These are phyloP conservation scores for Xanthia togata DNA, from an alignment of 2,888 invertebrate species.

Conservation along the genomic window DNA sequence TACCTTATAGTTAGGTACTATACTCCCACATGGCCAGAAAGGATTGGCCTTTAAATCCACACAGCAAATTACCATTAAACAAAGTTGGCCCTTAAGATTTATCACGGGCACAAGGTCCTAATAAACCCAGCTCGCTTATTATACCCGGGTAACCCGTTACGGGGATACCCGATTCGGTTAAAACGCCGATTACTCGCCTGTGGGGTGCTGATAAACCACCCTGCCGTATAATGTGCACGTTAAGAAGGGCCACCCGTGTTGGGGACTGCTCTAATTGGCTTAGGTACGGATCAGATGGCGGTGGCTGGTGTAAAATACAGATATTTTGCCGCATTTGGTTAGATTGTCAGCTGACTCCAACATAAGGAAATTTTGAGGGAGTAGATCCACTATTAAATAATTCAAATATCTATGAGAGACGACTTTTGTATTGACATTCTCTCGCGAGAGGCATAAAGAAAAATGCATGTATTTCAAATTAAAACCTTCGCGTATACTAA, in stretches of 20 bases:
- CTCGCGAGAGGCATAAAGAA: neutral
- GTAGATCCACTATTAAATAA: neutral
- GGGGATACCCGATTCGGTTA: conserved; percentile 45
- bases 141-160: conserved; percentile 46
- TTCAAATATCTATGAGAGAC: no score
- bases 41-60: conserved; percentile 11
- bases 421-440: neutral
- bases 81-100: conserved; percentile 40
- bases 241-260: conserved; percentile 32
- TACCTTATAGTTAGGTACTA: neutral
- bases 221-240: conserved; percentile 14
- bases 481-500: neutral
- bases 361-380: no score
- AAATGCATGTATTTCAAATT: neutral
- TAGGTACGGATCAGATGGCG: neutral
- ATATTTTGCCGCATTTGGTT: conserved; percentile 5
- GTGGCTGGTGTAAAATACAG: neutral
- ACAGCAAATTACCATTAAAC: conserved; percentile 34
- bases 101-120: conserved; percentile 34
- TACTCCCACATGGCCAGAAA: neutral
- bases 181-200: conserved; percentile 61
- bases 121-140: conserved; percentile 50
- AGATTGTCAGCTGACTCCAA: neutral
- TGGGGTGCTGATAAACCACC: conserved; percentile 61
- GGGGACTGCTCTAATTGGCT: conserved; percentile 28